A percentile compares a stretch with the other conserved stretches of the same genome.
These are phyloP conservation scores for Patiria pectinifera DNA, from an alignment of 53 echinoderm and acorn worm genomes.

Conservation along the genomic window DNA sequence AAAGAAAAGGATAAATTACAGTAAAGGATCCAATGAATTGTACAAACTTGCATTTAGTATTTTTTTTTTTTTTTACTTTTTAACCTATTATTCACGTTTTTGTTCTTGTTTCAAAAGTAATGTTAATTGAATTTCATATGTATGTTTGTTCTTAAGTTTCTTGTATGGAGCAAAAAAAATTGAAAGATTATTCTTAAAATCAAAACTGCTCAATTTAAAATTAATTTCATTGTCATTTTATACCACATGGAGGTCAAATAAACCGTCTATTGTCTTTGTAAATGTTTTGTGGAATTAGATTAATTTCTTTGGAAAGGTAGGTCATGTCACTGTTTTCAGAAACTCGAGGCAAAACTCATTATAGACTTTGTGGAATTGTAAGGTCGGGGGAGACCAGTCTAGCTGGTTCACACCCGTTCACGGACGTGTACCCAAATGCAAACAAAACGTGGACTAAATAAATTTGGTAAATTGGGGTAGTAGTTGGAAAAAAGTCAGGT, in stretches of 20 bases:
- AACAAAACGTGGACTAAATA: no score
- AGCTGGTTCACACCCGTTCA: no score
- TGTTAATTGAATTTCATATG: not conserved
- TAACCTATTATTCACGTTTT: not conserved
- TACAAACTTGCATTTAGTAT: not conserved
- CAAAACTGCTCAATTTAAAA: not conserved
- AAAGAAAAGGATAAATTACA: not conserved
- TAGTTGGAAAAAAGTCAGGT: no score
- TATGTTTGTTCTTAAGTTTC: not conserved
- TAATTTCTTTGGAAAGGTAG: no score
- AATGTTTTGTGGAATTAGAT: not conserved
- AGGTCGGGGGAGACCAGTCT: no score
- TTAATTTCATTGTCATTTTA: not conserved
- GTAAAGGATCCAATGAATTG: not conserved
- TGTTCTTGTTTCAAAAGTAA: not conserved
- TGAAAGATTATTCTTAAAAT: not conserved
- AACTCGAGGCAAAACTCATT: no score
- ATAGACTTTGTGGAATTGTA: no score
- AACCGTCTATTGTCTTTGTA: slow-evolving; percentile 12
- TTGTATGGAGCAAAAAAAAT: not conserved
- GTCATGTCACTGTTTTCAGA: no score
- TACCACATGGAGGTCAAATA: not conserved
- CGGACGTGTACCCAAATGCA: no score
- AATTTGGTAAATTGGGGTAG: no score
- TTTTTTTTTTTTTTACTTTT: not conserved